A percentile compares a stretch with the other conserved stretches of the same genome.
Evolutionary conservation across 2,797 vertebrate species (phyloP).

Genomic region (Poeciliopsis turneri): DNA sequence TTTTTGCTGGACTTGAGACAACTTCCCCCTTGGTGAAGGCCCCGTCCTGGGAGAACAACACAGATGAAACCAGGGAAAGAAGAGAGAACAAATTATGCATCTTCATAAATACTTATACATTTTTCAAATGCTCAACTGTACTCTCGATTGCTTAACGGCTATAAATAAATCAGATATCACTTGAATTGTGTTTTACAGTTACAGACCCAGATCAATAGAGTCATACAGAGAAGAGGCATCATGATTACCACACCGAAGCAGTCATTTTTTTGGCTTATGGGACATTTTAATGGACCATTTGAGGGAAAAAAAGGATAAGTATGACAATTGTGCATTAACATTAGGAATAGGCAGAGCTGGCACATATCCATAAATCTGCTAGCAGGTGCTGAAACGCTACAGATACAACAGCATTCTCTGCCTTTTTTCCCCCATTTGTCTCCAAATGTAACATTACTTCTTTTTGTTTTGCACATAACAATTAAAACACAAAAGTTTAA

Average conservation of each 20-base stretch:
- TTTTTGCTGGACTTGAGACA: slow-evolving; percentile 45
- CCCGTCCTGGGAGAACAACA: slow-evolving; percentile 81
- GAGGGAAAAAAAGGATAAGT: neutral
- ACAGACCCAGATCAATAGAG: slow-evolving; percentile 1
- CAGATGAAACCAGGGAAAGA: neutral
- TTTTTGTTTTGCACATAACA: neutral
- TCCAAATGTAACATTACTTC: neutral
- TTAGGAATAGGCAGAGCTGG: neutral
- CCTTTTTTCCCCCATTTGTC: neutral
- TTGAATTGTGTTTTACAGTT: slow-evolving; percentile 1
- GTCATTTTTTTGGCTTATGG: neutral
- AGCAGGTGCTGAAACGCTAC: neutral
- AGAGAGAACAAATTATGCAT: slow-evolving; percentile 10
- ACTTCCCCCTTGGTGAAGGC: slow-evolving; percentile 80
- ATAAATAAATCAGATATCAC: slow-evolving; percentile 9
- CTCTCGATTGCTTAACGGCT: neutral
- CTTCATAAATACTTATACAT: slow-evolving; percentile 18
- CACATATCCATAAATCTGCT: neutral
- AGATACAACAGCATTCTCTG: neutral
- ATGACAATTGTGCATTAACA: neutral
- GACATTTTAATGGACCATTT: neutral
- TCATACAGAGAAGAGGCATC: neutral
- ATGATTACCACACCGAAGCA: neutral
- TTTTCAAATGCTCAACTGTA: neutral
- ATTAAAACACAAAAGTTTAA: neutral